Evolutionary conservation across 1,140 invertebrate species (phyloP), one percentile per base, ranked within the genome.

Genomic region (Adoxophyes honmai): DNA sequence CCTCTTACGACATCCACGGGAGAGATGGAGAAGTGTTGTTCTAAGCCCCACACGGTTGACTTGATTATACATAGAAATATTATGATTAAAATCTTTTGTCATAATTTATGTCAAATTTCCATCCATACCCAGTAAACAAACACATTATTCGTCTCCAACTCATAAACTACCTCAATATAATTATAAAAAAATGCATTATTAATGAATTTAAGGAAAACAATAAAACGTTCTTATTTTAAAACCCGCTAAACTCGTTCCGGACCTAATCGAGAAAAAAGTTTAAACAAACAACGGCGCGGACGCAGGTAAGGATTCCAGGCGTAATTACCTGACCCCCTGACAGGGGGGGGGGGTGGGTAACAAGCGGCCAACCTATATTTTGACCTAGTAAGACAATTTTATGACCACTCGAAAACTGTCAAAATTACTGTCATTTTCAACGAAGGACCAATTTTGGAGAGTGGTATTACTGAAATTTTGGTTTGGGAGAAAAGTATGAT

Each of bases 141-240:
- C 21, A 28, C 21, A 28, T 28, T 28, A 28, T 28, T 28, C 21
- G 21, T 28, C 21, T 28, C 21, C 21, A 6, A 28, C 2, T 28
- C 21, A 28, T 28, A 28, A 28, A 28, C 21, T 28, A 28, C 21
- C 21, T 28, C 21, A 28, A 28, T 28, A 28, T 28, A 28, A 28
- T 28, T 28, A 28, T 28, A 34, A 93, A 94, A 65, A 84, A 89
- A 74, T 62, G 64, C 34, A 36, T 48, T 11, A 52, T 52, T 15
- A 52, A 35, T 44, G 9, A 21, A 18, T 36, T 35, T 16, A 15
- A 63, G 21, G 21, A 53, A 21, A 53, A 59, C 18, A 58, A 52
- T 44, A 34, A 56, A 56, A 57, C 60, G 60, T 62, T 65, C 59
- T 65, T 72, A 70, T 67, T 63, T 60, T 36, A 59, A 36, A 65